Conservation (phyloP, 2,888 invertebrate genomes). For the Polyploca ridens region DNA sequence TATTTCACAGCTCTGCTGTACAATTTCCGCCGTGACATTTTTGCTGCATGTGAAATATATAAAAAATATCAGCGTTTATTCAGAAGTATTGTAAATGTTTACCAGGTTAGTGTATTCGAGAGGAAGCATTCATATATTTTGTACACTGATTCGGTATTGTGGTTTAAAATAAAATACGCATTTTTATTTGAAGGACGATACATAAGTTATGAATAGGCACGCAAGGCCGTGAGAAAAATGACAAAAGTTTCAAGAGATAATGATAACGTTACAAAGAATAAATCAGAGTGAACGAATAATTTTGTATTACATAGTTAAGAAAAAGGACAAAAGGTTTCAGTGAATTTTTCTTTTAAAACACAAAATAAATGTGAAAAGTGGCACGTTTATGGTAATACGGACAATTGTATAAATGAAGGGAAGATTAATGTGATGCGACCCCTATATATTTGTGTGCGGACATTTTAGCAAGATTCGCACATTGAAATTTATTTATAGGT, state of each 20-base stretch:
- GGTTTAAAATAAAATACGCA: neutral
- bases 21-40: constrained; percentile 68
- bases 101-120: constrained; percentile 1
- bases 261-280: neutral
- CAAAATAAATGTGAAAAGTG: constrained; percentile 38
- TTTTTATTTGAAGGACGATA: constrained; percentile 13
- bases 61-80: constrained; percentile 45
- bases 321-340: constrained; percentile 15
- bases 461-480: constrained; percentile 70
- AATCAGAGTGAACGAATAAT: neutral
- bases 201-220: constrained; percentile 15
- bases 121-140: constrained; percentile 15
- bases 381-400: constrained; percentile 41
- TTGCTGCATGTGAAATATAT: constrained; percentile 60
- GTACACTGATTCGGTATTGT: constrained; percentile 4
- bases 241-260: constrained; percentile 1
- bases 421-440: constrained; percentile 72
- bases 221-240: neutral
- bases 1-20: constrained; percentile 64
- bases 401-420: constrained; percentile 58
- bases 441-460: constrained; percentile 70
- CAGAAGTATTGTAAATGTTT: constrained; percentile 30
- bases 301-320: constrained; percentile 4
- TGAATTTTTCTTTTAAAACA: constrained; percentile 15
- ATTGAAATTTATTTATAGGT: constrained; percentile 75